A percentile compares a stretch with the other conserved stretches of the same genome.
phyloP scores from a whole-genome alignment of 1,140 invertebrate species.

The Tachypleus tridentatus region DNA sequence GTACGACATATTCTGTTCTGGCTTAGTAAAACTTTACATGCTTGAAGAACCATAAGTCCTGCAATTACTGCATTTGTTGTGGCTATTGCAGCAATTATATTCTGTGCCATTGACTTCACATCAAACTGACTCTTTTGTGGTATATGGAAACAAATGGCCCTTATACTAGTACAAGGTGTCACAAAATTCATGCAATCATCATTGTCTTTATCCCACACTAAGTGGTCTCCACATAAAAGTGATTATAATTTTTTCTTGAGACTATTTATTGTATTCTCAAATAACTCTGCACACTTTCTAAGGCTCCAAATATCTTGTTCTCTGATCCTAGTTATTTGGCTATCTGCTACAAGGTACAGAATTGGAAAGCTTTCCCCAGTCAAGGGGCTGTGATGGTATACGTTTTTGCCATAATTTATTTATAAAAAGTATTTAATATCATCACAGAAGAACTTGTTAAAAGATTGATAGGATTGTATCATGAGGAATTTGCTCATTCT shows the following conservation, averaged over 20 bases:
- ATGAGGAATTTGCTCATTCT: conserved; percentile 67
- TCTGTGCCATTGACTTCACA: conserved; percentile 96
- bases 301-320: conserved; percentile 75
- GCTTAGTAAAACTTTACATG: conserved; percentile 62
- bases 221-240: conserved; percentile 44
- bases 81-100: conserved; percentile 96
- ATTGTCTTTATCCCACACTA: conserved; percentile 98
- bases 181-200: conserved; percentile 91
- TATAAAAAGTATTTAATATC: conserved; percentile 97
- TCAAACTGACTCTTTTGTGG: conserved; percentile 76
- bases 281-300: conserved; percentile 58
- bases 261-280: conserved; percentile 53
- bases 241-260: conserved; percentile 43
- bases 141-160: conserved; percentile 85
- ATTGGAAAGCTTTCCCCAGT: conserved; percentile 49
- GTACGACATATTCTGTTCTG: conserved; percentile 56
- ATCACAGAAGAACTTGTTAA: conserved; percentile 74
- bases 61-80: conserved; percentile 97
- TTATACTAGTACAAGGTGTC: conserved; percentile 82
- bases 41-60: conserved; percentile 80
- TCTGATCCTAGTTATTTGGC: conserved; percentile 36
- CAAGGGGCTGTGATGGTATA: conserved; percentile 64
- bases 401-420: conserved; percentile 85
- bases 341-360: conserved; percentile 27
- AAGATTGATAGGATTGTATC: conserved; percentile 61